Conservation (phyloP, 2,888 invertebrate genomes). For the Lymantria monacha region DNA sequence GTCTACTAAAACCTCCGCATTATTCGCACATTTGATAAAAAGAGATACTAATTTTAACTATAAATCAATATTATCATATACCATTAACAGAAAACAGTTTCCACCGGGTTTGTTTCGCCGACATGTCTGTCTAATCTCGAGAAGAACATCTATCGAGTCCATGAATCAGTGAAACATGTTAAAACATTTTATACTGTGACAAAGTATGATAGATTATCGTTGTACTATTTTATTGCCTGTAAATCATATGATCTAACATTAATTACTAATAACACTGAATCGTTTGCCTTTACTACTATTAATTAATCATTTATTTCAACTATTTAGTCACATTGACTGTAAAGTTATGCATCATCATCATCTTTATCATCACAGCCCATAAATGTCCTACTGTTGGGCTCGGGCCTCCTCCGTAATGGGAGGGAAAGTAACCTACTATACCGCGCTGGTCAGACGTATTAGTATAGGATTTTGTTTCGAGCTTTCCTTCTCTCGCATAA, state of each 20-base stretch:
- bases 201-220: constrained; percentile 38
- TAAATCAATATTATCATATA: too few relatives aligned
- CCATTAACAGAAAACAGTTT: too few relatives aligned
- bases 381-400: too few relatives aligned
- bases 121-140: constrained; percentile 13
- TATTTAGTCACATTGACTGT: constrained; percentile 6
- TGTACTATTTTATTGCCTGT: constrained; percentile 40
- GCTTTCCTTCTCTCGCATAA: too few relatives aligned
- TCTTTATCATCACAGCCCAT: too few relatives aligned
- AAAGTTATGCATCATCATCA: constrained; percentile 4
- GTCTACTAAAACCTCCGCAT: too few relatives aligned
- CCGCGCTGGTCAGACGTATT: too few relatives aligned
- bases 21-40: too few relatives aligned
- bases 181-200: constrained; percentile 22
- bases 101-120: constrained; percentile 1
- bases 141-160: constrained; percentile 19
- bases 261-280: constrained; percentile 43
- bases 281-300: constrained; percentile 55
- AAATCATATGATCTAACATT: constrained; percentile 57
- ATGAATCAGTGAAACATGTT: constrained; percentile 15
- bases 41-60: too few relatives aligned
- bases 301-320: constrained; percentile 45
- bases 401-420: too few relatives aligned
- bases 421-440: too few relatives aligned
- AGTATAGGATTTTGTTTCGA: too few relatives aligned